Base-by-base conservation (phyloP, 2,113 vertebrate genomes). In the Delphinus delphis region DNA sequence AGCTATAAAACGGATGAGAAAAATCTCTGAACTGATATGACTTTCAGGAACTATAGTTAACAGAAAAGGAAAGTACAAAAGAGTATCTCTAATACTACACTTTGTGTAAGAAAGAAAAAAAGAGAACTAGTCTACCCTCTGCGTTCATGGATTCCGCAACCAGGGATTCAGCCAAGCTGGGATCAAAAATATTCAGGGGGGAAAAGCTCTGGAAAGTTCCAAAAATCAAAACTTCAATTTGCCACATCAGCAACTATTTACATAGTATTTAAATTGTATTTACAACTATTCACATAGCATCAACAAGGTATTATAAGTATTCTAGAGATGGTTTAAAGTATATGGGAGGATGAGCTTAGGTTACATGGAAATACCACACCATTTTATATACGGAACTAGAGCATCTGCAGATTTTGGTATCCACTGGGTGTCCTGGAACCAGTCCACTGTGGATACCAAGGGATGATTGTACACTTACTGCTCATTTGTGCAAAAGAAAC, bases 21-120 rank as follows among this genome's bases (percentile, higher is more conserved):
- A 62, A 94, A 44, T 70, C 44, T 95, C 60, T 93, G 50, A 97
- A 38, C 13, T 93, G 41, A 87, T 81, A 85, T 81, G 58, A 86
- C 38, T 68, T 60, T 74, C 26, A 90, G 68, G 7, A 92, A 79
- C n/a, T n/a, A 92, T 6, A 84, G 25, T 28, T 82, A 77, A 94
- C 8, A 90, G 41, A 76, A 94, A 96, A 79, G 8, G 23, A 63
- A 81, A 95, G n/a, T 55, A 50, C 18, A 83, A 89, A 86, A 73
- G 63, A 84, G 23, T 68, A 38, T 33, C 53, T 88, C 12, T 73
- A 68, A 50, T 60, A 44, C 5, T 79, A 79, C 13, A 73, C 73
- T 84, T 50, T 60, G 2, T 88, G 20, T 58, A 65, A 73, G 58
- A 83, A 71, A 92, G 33, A 81, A 93, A 65, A 20, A 20, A 86